phyloP scores from a whole-genome alignment of 2,113 vertebrate genomes.

The Callospermophilus lateralis region DNA sequence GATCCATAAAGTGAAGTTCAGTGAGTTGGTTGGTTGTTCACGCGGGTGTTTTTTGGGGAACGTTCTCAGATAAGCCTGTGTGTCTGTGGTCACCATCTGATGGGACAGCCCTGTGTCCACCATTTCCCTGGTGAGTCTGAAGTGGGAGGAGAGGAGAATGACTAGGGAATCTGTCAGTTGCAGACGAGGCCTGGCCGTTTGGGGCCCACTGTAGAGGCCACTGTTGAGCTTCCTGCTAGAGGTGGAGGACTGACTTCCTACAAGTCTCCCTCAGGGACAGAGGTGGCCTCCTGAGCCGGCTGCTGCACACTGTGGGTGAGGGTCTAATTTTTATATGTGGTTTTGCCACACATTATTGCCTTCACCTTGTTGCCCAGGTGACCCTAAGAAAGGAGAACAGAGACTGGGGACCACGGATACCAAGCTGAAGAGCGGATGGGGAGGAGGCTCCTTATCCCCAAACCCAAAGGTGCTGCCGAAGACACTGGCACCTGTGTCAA shows the following conservation, averaged over 20 bases:
- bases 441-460: neutral
- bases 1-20: neutral
- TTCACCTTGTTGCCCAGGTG: neutral
- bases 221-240: neutral
- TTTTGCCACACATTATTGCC: neutral
- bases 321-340: neutral
- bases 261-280: neutral
- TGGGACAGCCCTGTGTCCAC: neutral
- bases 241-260: neutral
- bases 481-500: neutral
- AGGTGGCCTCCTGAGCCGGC: neutral
- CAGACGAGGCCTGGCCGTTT: neutral
- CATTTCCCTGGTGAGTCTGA: neutral
- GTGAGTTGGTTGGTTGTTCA: neutral
- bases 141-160: neutral
- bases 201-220: neutral
- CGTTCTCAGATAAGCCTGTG: neutral
- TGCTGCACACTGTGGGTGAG: neutral
- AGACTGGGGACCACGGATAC: no score
- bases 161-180: neutral
- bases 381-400: neutral
- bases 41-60: neutral
- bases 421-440: neutral
- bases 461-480: neutral
- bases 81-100: neutral